Evolutionary conservation across 2,113 vertebrate genomes (phyloP).

Genomic region (Sarotherodon lohbergeri): DNA sequence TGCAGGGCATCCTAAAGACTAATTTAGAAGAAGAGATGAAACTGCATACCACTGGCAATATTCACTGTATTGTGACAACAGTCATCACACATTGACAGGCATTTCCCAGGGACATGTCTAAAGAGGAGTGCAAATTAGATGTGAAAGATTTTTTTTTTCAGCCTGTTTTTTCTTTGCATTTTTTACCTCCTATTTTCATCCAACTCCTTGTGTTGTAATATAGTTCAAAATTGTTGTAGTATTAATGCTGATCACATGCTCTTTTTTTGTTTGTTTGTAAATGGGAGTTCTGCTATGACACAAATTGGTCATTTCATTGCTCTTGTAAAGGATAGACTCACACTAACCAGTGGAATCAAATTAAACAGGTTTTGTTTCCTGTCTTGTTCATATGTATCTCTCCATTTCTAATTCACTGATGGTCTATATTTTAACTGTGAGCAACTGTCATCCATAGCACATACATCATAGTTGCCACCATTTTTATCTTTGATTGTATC

Average conservation of each 20-base stretch:
- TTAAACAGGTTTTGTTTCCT: constrained; percentile 17
- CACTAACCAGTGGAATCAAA: background rate
- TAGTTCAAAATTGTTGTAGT: background rate
- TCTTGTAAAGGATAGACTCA: background rate
- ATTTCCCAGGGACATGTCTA: background rate
- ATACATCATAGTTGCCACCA: constrained; percentile 38
- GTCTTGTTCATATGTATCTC: constrained; percentile 18
- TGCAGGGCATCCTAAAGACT: background rate
- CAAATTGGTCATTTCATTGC: background rate
- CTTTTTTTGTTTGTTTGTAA: background rate
- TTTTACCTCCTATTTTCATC: background rate
- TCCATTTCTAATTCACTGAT: constrained; percentile 17
- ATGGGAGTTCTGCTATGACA: background rate
- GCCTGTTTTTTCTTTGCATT: background rate
- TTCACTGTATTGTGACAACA: background rate
- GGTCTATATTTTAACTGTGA: constrained; percentile 37
- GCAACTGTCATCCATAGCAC: constrained; percentile 21
- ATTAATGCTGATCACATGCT: background rate
- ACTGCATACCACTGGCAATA: background rate
- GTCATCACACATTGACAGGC: background rate
- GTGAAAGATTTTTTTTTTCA: background rate
- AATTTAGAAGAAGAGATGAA: constrained; percentile 20
- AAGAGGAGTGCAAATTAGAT: background rate
- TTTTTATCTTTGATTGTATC: constrained; percentile 35
- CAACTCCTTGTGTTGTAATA: background rate